Evolutionary conservation across 2,888 invertebrate species (phyloP).

Genomic region (Troides aeacus): DNA sequence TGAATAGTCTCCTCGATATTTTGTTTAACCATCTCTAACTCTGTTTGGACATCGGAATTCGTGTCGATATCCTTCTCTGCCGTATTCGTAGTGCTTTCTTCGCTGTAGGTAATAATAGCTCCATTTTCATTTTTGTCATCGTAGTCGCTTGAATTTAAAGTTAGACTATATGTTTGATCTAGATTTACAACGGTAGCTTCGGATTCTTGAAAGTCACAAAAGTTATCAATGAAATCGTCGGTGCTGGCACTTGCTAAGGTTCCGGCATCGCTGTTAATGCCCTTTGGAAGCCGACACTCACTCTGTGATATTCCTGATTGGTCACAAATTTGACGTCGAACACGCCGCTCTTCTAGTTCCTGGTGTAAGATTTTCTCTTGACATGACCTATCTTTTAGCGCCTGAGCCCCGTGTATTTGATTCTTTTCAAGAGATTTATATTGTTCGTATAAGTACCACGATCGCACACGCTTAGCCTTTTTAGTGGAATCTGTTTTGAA

Average conservation of each 20-base stretch:
- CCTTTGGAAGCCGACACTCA: constrained; percentile 43
- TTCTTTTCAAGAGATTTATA: constrained; percentile 65
- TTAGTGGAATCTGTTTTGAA: constrained; percentile 47
- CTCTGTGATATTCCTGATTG: constrained; percentile 47
- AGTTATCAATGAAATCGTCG: constrained; percentile 59
- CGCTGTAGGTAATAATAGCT: constrained; percentile 41
- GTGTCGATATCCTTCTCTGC: constrained; percentile 42
- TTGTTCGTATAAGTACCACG: constrained; percentile 73
- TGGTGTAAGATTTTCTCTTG: constrained; percentile 60
- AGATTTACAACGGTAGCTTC: constrained; percentile 22
- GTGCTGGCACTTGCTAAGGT: constrained; percentile 44
- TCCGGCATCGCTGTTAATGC: constrained; percentile 38
- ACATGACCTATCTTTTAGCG: constrained; percentile 55
- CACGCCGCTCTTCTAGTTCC: constrained; percentile 59
- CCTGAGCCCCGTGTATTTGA: constrained; percentile 60
- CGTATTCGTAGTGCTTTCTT: constrained; percentile 47
- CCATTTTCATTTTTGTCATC: constrained; percentile 38
- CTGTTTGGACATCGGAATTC: constrained; percentile 43
- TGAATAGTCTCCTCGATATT: constrained; percentile 51
- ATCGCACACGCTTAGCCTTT: constrained; percentile 63
- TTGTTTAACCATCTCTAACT: constrained; percentile 41
- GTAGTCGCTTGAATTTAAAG: background rate
- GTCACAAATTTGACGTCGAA: constrained; percentile 55
- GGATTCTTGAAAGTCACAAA: constrained; percentile 48
- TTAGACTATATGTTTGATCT: constrained; percentile 12